phyloP scores from a whole-genome alignment of 2,888 invertebrate genomes.

The Drosophila falleni region DNA sequence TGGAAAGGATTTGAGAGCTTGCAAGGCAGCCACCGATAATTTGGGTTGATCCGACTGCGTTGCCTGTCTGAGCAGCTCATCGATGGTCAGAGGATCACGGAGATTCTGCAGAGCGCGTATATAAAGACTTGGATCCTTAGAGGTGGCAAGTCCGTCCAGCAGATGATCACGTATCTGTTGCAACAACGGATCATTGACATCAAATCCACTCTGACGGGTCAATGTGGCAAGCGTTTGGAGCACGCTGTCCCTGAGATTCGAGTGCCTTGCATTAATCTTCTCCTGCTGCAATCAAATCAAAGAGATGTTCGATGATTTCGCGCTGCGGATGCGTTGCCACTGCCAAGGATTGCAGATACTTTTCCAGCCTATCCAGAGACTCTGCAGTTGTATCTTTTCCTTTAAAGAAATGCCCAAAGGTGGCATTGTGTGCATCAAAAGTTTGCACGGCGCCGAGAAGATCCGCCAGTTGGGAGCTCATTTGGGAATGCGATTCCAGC shows the following conservation, averaged over 20 bases:
- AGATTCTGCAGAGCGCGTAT: constrained; percentile 91
- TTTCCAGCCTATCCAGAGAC: constrained; percentile 87
- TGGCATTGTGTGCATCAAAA: constrained; percentile 88
- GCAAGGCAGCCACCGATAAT: constrained; percentile 89
- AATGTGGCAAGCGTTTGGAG: constrained; percentile 89
- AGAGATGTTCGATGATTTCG: constrained; percentile 85
- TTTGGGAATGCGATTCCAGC: constrained; percentile 77
- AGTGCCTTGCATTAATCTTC: constrained; percentile 86
- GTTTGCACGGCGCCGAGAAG: constrained; percentile 90
- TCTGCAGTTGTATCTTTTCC: constrained; percentile 83
- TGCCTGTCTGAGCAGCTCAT: constrained; percentile 86
- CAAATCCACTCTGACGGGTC: constrained; percentile 86
- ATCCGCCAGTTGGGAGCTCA: constrained; percentile 89
- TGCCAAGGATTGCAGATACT: constrained; percentile 91
- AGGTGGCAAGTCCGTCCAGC: constrained; percentile 81
- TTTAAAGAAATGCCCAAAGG: constrained; percentile 88
- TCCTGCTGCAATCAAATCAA: constrained; percentile 68
- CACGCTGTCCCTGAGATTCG: constrained; percentile 89
- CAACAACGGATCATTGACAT: constrained; percentile 62
- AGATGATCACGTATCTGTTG: constrained; percentile 81
- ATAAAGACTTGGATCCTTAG: constrained; percentile 85
- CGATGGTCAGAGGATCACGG: constrained; percentile 87
- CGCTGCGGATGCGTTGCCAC: constrained; percentile 89
- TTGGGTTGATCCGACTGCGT: constrained; percentile 86
- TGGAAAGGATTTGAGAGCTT: constrained; percentile 88